Conservation (phyloP, 2,888 invertebrate species). For the Petrophora chlorosata region DNA sequence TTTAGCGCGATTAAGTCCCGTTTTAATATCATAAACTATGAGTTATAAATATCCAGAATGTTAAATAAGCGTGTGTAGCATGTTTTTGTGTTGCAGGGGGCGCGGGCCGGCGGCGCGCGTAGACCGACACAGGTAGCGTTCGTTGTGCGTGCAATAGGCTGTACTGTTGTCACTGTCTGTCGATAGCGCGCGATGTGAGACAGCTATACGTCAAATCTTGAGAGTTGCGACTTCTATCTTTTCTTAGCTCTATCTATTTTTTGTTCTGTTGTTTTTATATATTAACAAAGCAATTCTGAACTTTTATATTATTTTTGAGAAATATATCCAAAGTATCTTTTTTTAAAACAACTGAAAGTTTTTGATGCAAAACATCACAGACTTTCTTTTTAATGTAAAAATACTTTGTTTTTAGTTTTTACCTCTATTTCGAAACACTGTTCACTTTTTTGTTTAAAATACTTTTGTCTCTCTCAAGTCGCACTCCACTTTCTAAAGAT, state of each 20-base stretch:
- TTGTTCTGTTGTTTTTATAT: not conserved
- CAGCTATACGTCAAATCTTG: conserved; percentile 69
- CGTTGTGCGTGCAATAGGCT: conserved; percentile 84
- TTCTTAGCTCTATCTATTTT: conserved; percentile 28
- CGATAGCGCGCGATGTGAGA: conserved; percentile 79
- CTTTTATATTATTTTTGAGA: too few species aligned
- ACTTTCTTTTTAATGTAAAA: not conserved
- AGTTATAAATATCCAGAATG: conserved; percentile 41
- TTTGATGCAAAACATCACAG: too few species aligned
- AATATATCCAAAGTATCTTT: not conserved
- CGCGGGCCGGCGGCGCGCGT: conserved; percentile 74
- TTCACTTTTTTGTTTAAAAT: not conserved
- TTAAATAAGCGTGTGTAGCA: conserved; percentile 76
- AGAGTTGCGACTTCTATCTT: conserved; percentile 28
- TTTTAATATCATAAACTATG: too few species aligned
- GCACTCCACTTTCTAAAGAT: conserved; percentile 52
- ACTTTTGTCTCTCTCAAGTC: conserved; percentile 43
- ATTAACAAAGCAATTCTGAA: too few species aligned
- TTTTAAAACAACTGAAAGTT: too few species aligned
- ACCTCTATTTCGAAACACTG: not conserved
- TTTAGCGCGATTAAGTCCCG: too few species aligned
- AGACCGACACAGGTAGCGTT: conserved; percentile 81
- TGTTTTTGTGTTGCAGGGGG: conserved; percentile 83
- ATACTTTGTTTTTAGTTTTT: not conserved
- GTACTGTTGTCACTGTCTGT: conserved; percentile 82